These are phyloP conservation scores for Limnodromus scolopaceus DNA, from an alignment of 2,797 vertebrate species.

Conservation along the genomic window DNA sequence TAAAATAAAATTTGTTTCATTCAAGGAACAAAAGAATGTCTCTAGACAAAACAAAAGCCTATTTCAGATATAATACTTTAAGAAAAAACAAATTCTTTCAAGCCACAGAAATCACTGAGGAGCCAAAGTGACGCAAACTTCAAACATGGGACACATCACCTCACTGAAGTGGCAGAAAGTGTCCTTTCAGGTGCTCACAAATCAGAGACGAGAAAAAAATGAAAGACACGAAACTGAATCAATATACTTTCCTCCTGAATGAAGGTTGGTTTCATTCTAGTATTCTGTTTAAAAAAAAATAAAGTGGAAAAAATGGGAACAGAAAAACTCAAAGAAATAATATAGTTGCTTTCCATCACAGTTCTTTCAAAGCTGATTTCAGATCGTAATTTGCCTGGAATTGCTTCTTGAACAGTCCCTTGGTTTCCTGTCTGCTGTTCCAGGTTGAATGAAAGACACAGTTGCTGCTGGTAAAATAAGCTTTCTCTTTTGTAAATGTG, in stretches of 20 bases:
- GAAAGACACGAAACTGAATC: neutral
- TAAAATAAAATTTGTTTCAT: neutral
- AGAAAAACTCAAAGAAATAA: neutral
- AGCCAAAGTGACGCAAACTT: neutral
- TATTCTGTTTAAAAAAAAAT: neutral
- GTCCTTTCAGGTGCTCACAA: neutral
- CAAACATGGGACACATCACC: neutral
- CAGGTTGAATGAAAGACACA: slow-evolving; percentile 28
- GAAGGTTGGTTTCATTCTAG: neutral
- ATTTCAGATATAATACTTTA: neutral
- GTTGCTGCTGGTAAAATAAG: slow-evolving; percentile 47
- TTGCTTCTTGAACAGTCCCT: neutral
- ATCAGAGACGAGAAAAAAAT: neutral
- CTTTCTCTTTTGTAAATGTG: neutral
- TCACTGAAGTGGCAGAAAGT: neutral
- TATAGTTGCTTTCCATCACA: neutral
- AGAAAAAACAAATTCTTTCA: neutral
- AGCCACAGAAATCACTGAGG: neutral
- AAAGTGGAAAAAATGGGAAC: rapidly evolving
- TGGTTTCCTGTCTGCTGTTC: neutral
- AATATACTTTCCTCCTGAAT: neutral
- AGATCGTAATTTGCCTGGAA: neutral
- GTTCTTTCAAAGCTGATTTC: slow-evolving; percentile 16
- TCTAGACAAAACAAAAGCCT: neutral
- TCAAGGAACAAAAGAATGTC: neutral